Base-by-base conservation (phyloP, 2,888 invertebrate species). In the Dasysyrphus tricinctus region DNA sequence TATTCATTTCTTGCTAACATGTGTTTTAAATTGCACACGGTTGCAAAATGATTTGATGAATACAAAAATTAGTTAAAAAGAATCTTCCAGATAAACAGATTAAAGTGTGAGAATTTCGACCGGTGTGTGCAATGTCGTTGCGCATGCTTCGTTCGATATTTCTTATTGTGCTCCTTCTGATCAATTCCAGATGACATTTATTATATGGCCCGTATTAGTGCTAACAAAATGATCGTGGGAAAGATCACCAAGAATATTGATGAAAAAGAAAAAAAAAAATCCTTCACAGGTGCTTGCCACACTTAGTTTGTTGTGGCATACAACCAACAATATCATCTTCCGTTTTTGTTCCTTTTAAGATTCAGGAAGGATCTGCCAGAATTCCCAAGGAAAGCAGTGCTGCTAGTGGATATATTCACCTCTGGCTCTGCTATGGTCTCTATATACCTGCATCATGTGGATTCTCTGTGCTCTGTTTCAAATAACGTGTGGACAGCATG, bases 251-350 rank as follows among this genome's bases (percentile, higher is more conserved):
- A 29, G 34, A 65, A 65, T 39, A 39, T 61, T 24, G 39, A n/a
- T 24, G 61, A 49, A n/a, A n/a, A n/a, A n/a, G 34, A 67, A 19
- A 65, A 39, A 44, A 72, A 77, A 76, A 59, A 72, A 59, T 32
- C 67, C 42, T 44, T 7, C 61, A 82, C 82, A 82, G 82, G 82
- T 82, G 82, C 29, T 69, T 82, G 82, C 82, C 82, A 82, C 82
- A 74, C 82, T 82, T 78, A 78, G 67, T 67, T 78, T 78, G 78
- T 78, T 78, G 78, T 82, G 83, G 69, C 83, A 73, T 63, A 49
- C 69, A 79, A 74, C 73, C 37, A 49, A 44, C 51, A 69, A 59
- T 59, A 42, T 16, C 24, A 69, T 73, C 51, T 56, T 83, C 74
- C 59, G 74, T 74, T 44, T 56, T 67, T n/a, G n/a, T 42, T 44